Conservation (phyloP, 2,888 invertebrate species). For the Philonicus albiceps region DNA sequence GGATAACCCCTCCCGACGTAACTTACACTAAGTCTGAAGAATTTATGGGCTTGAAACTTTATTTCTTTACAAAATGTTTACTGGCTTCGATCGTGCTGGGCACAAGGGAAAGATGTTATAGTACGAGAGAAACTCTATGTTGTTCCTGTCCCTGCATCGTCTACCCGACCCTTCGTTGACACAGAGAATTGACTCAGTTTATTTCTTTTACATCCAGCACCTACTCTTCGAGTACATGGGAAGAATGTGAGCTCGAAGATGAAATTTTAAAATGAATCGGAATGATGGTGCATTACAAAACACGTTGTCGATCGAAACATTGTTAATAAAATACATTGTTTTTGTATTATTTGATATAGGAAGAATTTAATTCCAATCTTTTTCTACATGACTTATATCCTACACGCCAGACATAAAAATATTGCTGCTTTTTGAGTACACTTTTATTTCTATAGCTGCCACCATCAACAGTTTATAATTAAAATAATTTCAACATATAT, state of each 20-base stretch:
- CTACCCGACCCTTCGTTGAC: not conserved
- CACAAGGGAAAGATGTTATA: not conserved
- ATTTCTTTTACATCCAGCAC: not conserved
- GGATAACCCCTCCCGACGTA: slow-evolving; percentile 4
- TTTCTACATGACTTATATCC: too few species aligned
- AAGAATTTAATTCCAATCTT: too few species aligned
- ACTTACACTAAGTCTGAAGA: slow-evolving; percentile 22
- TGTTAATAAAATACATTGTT: not conserved
- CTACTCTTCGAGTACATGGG: not conserved
- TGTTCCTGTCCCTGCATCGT: not conserved
- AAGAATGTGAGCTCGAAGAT: not conserved
- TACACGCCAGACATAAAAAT: too few species aligned
- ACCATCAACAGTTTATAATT: not conserved
- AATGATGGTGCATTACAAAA: not conserved
- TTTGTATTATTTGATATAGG: not conserved
- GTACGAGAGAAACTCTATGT: not conserved
- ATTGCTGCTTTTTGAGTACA: not conserved
- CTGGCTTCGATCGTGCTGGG: not conserved
- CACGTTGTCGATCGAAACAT: not conserved
- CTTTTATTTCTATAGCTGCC: not conserved
- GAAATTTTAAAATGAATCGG: not conserved
- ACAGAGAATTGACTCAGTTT: not conserved
- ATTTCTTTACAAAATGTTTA: slow-evolving; percentile 7
- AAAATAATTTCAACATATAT: not conserved
- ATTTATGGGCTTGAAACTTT: slow-evolving; percentile 9